Conservation (phyloP, 2,888 invertebrate genomes). For the Shargacucullia verbasci region DNA sequence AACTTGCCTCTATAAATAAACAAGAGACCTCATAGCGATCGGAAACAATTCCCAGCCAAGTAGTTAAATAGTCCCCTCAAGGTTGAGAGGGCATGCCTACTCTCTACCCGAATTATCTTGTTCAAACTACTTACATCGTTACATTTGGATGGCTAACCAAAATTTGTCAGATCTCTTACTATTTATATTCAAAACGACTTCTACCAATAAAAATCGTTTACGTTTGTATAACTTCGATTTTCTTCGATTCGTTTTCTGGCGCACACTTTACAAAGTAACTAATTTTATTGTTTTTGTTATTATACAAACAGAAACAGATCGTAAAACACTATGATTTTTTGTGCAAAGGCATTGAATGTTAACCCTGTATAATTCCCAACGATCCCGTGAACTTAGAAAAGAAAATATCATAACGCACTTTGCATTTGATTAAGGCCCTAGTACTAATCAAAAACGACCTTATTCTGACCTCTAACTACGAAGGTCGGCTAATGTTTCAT, state of each 20-base stretch:
- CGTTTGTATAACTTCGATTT: too few relatives aligned
- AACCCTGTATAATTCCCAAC: conserved; percentile 1
- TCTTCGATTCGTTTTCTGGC: too few relatives aligned
- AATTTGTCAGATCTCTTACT: too few relatives aligned
- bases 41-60: conserved; percentile 40
- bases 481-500: conserved; percentile 63
- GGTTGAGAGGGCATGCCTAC: conserved; percentile 34
- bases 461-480: conserved; percentile 67
- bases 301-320: too few relatives aligned
- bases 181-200: too few relatives aligned
- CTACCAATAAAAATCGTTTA: too few relatives aligned
- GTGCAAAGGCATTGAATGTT: too few relatives aligned
- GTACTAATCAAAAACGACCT: conserved; percentile 67
- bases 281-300: too few relatives aligned
- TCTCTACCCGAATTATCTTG: conserved; percentile 10
- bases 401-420: conserved; percentile 45
- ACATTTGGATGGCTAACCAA: too few relatives aligned
- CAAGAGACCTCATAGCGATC: conserved; percentile 33
- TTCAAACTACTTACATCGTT: conserved; percentile 3
- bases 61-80: conserved; percentile 39
- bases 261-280: too few relatives aligned
- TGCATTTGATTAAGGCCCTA: conserved; percentile 47
- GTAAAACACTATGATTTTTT: too few relatives aligned
- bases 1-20: conserved; percentile 29
- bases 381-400: conserved; percentile 1